Conservation (phyloP, 2,888 invertebrate genomes). For the Lasioglossum calceatum region DNA sequence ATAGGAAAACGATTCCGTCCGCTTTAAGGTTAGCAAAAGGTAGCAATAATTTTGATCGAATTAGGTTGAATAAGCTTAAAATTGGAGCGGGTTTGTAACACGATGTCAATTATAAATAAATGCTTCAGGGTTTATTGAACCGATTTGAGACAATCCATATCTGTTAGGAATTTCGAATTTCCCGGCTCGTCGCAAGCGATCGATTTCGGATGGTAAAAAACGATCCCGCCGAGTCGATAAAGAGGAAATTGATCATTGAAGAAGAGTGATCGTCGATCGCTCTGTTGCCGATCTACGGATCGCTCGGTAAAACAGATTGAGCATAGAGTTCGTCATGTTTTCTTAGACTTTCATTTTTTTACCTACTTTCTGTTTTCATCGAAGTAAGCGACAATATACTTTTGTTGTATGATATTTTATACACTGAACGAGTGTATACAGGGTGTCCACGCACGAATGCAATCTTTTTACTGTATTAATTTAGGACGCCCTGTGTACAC, state of each 20-base stretch:
- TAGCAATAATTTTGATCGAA: not conserved
- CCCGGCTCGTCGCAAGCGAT: not conserved
- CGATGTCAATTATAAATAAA: not conserved
- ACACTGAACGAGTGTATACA: not conserved
- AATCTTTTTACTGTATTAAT: not conserved
- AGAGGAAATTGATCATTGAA: conserved; percentile 2
- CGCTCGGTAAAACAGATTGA: conserved; percentile 7
- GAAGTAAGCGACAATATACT: not conserved
- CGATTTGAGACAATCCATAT: not conserved
- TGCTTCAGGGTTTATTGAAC: not conserved
- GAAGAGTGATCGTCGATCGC: not conserved
- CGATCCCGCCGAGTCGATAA: conserved; percentile 14
- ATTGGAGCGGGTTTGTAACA: not conserved
- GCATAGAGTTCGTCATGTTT: not conserved
- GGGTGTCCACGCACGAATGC: not conserved
- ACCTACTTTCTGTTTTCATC: not conserved
- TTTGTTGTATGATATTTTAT: not conserved
- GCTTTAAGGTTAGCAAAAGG: not conserved
- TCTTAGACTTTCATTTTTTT: not conserved
- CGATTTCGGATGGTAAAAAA: not conserved
- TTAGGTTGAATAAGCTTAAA: not conserved
- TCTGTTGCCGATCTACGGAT: not conserved
- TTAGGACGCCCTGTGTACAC: not conserved
- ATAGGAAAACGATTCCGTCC: not conserved
- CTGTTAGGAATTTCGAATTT: not conserved